Evolutionary conservation across 2,113 vertebrate genomes (phyloP), one percentile per base, ranked within the genome.

Genomic region (Epinephelus lanceolatus): DNA sequence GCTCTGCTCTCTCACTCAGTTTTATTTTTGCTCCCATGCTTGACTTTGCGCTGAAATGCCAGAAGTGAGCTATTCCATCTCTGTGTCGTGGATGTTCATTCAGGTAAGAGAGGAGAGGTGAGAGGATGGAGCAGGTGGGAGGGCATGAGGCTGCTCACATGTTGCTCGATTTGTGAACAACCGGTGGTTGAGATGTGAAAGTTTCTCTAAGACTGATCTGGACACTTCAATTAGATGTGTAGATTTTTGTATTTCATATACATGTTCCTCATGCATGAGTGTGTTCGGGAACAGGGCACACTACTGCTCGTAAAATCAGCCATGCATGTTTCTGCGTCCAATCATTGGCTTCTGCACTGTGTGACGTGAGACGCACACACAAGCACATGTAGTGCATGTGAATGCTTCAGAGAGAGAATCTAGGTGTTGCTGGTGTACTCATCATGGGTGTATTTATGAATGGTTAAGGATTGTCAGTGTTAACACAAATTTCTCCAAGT

Each of bases 31-130:
- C 72, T 81, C 55, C 71, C 73, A 79, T 90, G 88, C 81, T 86
- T 77, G 25, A 85, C 68, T 86, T 82, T 88, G 71, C 30, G 90
- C 90, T 93, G 94, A 91, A 83, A 96, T 96, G 95, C 94, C 93
- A 89, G 92, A 96, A 86, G 90, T 92, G 83, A 92, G 18, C 80
- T 81, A 70, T 89, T 80, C 88, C 87, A 75, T 89, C 75, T 81
- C 90, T 6, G n/a, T 89, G 47, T 93, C 88, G 55, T 86, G 93
- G 94, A 94, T 89, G 84, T 86, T 83, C 78, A 76, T 89, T 93
- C 91, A 95, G 94, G 95, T 96, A 94, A 93, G 93, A 60, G 37
- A 63, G 11, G 33, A 60, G 42, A 63, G 11, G 33, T 9, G 42
- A 59, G 47, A 45, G 53, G 68, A 49, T 65, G 63, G 59, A 18